Conservation (phyloP, 2,797 vertebrate genomes). For the Pachyuromys duprasi region DNA sequence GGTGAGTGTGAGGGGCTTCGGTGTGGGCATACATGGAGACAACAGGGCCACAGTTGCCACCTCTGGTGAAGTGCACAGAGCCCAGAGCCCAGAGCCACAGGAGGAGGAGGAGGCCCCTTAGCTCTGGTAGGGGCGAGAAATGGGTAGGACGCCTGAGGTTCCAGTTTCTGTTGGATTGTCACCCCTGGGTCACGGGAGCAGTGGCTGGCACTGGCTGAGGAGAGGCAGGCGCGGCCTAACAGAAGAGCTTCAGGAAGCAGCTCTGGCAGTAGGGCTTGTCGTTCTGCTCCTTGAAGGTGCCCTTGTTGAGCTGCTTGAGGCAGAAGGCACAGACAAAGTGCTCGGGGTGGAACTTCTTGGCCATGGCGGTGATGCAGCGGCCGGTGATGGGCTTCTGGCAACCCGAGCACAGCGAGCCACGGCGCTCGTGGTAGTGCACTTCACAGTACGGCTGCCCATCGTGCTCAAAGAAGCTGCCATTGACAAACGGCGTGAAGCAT, state of each 20-base stretch:
- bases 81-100: background rate
- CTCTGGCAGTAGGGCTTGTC: conserved; percentile 99
- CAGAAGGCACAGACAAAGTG: conserved; percentile 99
- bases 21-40: background rate
- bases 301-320: conserved; percentile 99
- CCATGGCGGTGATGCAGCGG: conserved; percentile 99
- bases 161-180: conserved; percentile 65
- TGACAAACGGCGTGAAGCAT: conserved; percentile 97
- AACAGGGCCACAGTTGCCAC: background rate
- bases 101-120: conserved; percentile 3
- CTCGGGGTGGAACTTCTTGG: conserved; percentile 99
- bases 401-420: conserved; percentile 97
- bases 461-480: conserved; percentile 99
- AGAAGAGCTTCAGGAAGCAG: conserved; percentile 99
- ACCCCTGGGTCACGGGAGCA: conserved; percentile 79
- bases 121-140: background rate
- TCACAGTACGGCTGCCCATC: conserved; percentile 99
- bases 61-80: background rate
- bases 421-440: conserved; percentile 98
- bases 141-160: conserved; percentile 25
- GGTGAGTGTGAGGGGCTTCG: conserved; percentile 63
- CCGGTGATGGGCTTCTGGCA: conserved; percentile 99
- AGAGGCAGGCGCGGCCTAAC: conserved; percentile 86
- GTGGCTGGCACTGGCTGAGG: conserved; percentile 73
- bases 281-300: conserved; percentile 99